Evolutionary conservation across 2,113 vertebrate genomes (phyloP), one percentile per base, ranked within the genome.

Genomic region (Synchiropus splendidus): DNA sequence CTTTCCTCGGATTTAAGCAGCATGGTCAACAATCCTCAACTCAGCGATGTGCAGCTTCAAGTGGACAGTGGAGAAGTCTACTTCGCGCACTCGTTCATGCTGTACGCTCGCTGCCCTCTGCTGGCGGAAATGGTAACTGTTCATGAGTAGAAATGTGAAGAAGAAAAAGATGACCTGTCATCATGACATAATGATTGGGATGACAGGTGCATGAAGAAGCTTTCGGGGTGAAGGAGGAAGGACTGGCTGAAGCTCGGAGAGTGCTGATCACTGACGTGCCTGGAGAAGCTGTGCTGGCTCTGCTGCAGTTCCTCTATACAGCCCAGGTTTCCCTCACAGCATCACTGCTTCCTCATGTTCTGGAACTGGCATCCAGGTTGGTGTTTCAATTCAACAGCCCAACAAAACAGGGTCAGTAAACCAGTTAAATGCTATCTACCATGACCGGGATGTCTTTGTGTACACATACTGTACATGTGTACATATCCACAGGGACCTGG

Each of bases 11-110:
- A 96, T 70, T 84, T 97, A 8, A 54, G 83, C 39, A 76, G 84
- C 48, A 94, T 99, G 94, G 89, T 99, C 60, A 97, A 98, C 75
- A 99, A 94, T 67, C 92, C 94, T 21, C 92, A 97, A 62, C 80
- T 98, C 63, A 95, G 95, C 31, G 94, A 99, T 2, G 33, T 97
- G 21, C 92, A 99, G 85, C 81, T 99, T 41, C 95, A 99, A 83
- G 88, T 86, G 53, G 95, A 98, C 85, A 86, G 67, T 0, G 94
- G 94, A 9, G 89, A 95, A 1, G 54, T 97, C 39, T 79, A 86
- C 15, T 90, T 86, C 1, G 88, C 89, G 6, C 95, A 99, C 67
- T 88, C 90, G 56, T 93, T 97, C 42, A 89, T 99, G 78, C 58
- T 97, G 10, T 94, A 97, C 0, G 82, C 92, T 0, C 89, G 94